Base-by-base conservation (phyloP, 37 sponge, comb jelly and placozoan genomes). In the Aplysina aerophoba region DNA sequence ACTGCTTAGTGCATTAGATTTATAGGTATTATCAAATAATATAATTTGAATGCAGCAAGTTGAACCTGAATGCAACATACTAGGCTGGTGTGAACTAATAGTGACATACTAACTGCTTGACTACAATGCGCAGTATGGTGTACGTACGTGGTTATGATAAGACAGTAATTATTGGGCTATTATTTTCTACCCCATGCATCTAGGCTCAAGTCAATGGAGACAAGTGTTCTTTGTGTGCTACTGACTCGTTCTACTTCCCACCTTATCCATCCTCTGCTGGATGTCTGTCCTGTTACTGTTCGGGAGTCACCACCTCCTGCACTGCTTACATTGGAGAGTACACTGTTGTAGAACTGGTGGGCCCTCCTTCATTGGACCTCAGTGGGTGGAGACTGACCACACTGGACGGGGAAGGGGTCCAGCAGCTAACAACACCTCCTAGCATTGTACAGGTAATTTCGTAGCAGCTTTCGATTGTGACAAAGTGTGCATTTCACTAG, bases 231-330 rank as follows among this genome's bases (percentile, higher is more conserved):
- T 5, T 14, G 4, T 75, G 78, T 41, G 53, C 2, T 19, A 14
- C 1, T 4, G 54, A 25, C 54, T 40, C 78, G 13, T 75, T 75
- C 78, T 50, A 53, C 54, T 41, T 75, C 38, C 50, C 50, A 44
- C 50, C 50, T 8, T 50, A 19, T 1, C 22, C 37, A 17, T 34
- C 71, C 34, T 17, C 71, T 34, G 6, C 17, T 69, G 54, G 54
- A n/a, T 75, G 78, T 75, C 78, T 75, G 11, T 24, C 53, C n/a
- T 75, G 78, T 21, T 16, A 4, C 44, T 75, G 78, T 75, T 75
- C 78, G 20, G 78, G 78, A 75, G 38, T 75, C 44, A 75, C 31
- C 38, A 44, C 24, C 20, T 24, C 44, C 22, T 75, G 78, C 25
- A 22, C 33, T 31, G 71, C 28, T 5, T 69, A 31, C 34, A 30